Conservation (phyloP, 2,797 vertebrate genomes). For the Sparus aurata region DNA sequence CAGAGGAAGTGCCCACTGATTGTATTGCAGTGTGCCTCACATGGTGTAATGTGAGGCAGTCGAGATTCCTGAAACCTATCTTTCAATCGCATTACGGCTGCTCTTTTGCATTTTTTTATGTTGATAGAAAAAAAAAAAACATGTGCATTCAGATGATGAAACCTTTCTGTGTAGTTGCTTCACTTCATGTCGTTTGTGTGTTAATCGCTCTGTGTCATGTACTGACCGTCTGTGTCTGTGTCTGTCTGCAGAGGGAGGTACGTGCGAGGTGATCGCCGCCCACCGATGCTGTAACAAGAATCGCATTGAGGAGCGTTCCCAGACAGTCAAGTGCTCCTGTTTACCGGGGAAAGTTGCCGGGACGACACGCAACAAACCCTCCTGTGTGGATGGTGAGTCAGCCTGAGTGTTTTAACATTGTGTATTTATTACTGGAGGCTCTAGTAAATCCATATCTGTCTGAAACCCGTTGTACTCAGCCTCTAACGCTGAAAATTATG, state of each 20-base stretch:
- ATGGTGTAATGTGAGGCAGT: slow-evolving; percentile 18
- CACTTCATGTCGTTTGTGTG: neutral
- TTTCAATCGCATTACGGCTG: slow-evolving; percentile 16
- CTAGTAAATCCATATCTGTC: neutral
- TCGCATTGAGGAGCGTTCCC: slow-evolving; percentile 98
- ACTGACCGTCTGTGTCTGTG: slow-evolving; percentile 59
- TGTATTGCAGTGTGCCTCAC: slow-evolving; percentile 44
- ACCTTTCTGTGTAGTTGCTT: neutral
- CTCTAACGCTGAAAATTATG: neutral
- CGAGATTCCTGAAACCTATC: slow-evolving; percentile 2
- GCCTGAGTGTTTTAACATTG: slow-evolving; percentile 6
- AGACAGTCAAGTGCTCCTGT: slow-evolving; percentile 99
- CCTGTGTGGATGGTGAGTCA: slow-evolving; percentile 96
- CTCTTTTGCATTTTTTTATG: neutral
- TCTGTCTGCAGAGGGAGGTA: slow-evolving; percentile 94
- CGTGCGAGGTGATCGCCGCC: slow-evolving; percentile 98
- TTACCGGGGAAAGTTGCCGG: slow-evolving; percentile 99
- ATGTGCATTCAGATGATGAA: neutral
- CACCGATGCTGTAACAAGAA: slow-evolving; percentile 99
- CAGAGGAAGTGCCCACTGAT: slow-evolving; percentile 67
- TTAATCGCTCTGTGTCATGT: slow-evolving; percentile 13
- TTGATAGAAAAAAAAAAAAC: neutral
- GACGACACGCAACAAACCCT: slow-evolving; percentile 98
- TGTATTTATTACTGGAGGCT: neutral
- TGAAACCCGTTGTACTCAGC: neutral